phyloP scores from a whole-genome alignment of 2,888 invertebrate species.

The Acleris laterana region DNA sequence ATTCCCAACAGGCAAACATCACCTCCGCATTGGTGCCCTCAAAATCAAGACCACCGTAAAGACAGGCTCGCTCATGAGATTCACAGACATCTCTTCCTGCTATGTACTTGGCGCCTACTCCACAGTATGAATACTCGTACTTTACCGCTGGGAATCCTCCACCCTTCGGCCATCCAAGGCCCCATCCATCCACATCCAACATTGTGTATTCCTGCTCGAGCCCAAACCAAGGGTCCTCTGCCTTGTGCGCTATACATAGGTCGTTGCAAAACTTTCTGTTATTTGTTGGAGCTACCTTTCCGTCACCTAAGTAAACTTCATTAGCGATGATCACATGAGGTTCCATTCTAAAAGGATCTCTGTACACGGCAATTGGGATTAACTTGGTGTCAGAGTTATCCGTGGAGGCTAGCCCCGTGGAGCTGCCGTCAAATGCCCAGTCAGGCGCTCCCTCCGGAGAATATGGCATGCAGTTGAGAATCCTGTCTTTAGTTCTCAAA shows the following conservation, averaged over 20 bases:
- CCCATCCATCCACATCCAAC: constrained; percentile 93
- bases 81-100: constrained; percentile 97
- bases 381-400: constrained; percentile 96
- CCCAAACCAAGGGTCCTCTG: constrained; percentile 94
- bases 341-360: constrained; percentile 95
- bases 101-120: constrained; percentile 96
- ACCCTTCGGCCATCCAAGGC: constrained; percentile 96
- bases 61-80: constrained; percentile 91
- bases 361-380: constrained; percentile 93
- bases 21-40: constrained; percentile 98
- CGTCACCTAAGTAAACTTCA: constrained; percentile 90
- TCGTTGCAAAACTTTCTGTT: constrained; percentile 88
- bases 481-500: constrained; percentile 87
- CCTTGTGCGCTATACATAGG: constrained; percentile 87
- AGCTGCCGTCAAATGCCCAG: constrained; percentile 97
- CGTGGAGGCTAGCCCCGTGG: constrained; percentile 91
- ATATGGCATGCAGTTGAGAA: constrained; percentile 86
- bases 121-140: constrained; percentile 95
- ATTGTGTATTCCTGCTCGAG: constrained; percentile 96
- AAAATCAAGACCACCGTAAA: constrained; percentile 96
- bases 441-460: constrained; percentile 84
- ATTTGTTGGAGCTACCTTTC: constrained; percentile 89
- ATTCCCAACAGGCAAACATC: constrained; percentile 96
- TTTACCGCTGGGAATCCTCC: constrained; percentile 95
- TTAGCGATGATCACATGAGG: constrained; percentile 94